Base-by-base conservation (phyloP, 1,140 invertebrate genomes). In the Oryctes rhinoceros region DNA sequence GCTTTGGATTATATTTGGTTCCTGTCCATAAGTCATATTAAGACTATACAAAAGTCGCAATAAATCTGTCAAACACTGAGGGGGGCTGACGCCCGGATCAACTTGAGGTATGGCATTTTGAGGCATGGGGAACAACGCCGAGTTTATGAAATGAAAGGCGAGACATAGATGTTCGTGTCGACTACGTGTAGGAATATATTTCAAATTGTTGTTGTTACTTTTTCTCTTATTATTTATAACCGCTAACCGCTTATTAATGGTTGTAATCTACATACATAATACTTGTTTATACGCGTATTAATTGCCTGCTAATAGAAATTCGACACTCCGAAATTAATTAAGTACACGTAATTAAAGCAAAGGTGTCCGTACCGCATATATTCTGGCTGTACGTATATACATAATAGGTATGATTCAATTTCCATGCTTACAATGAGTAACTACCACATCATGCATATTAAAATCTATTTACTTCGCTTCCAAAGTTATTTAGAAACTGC, bases 1-100 rank as follows among this genome's bases (percentile, higher is more conserved):
- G 81, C 82, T 80, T 84, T 84, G 86, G 86, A 87, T 87, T 86
- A 87, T 87, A 82, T 86, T 86, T 84, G 85, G 87, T 86, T 85
- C 86, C 86, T 87, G 86, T 87, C 86, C 87, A 87, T 87, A 87
- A 87, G 86, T 87, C 87, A 87, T 87, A 87, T 87, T 87, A 87
- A 87, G 87, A 87, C 87, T 87, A 87, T 84, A 87, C 85, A 87
- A 86, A 87, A 87, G 84, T 86, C 81, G 87, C 86, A 87, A 87
- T 87, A 87, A 87, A 87, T 87, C 86, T 87, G 87, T 87, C 87
- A 87, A 86, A 87, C 80, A 82, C 83, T 83, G 80, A 84, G 84
- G 84, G 84, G 86, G 85, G 85, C 81, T 83, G 82, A 80, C 44
- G 81, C 24, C 75, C 74, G 81, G 81, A 86, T 84, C 85, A 85